Conservation (phyloP, 2,888 invertebrate species). For the Xestia rhomboidea region DNA sequence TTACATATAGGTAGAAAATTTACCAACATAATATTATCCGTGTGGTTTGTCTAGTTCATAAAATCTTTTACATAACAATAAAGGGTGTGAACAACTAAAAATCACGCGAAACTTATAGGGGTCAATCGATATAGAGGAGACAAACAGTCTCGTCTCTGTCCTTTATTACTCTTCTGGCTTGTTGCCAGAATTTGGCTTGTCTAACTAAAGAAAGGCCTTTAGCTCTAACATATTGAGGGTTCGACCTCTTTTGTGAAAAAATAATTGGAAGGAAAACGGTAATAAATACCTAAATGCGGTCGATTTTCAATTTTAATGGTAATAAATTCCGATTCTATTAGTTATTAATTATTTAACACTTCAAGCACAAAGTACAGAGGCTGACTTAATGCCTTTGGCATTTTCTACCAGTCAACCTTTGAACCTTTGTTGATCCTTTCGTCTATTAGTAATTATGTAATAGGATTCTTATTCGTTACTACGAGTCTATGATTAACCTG, state of each 20-base stretch:
- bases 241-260: background rate
- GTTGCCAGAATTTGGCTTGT: conserved; percentile 17
- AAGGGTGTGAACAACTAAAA: background rate
- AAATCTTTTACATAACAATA: background rate
- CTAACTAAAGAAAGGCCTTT: conserved; percentile 10
- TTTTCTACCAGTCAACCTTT: no score
- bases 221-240: background rate
- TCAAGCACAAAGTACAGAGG: no score
- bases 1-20: background rate
- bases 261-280: background rate
- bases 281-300: no score
- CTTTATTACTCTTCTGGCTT: conserved; percentile 12
- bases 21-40: no score
- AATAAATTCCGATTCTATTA: background rate
- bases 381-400: no score
- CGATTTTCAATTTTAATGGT: background rate
- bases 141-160: conserved; percentile 12
- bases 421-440: no score
- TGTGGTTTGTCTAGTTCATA: background rate
- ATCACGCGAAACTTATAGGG: background rate
- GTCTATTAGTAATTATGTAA: background rate
- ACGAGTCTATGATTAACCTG: background rate
- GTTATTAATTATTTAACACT: no score
- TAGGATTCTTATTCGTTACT: background rate
- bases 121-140: conserved; percentile 27